Evolutionary conservation across 2,797 vertebrate species (phyloP), one percentile per base, ranked within the genome.

Genomic region (Pteronotus mesoamericanus): DNA sequence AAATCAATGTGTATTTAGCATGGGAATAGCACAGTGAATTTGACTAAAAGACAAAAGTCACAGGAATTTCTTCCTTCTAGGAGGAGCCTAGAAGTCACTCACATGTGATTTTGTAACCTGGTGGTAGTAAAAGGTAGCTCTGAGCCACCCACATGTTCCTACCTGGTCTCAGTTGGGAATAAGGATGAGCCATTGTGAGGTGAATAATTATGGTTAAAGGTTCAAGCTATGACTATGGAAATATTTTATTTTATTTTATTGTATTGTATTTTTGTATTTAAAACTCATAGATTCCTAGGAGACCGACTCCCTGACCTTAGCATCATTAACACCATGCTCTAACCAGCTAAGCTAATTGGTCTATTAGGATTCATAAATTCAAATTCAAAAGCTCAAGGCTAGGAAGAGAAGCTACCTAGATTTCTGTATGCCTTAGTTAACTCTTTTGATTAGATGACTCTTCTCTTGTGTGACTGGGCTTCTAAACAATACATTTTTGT

Each of bases 361-460:
- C 66, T 91, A 42, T 95, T 94, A 91, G 39, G 72, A 96, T 94
- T 97, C 89, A 93, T 86, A 86, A 94, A 94, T 29, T 55, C 88
- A 69, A 83, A 71, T 69, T 86, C n/a, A 75, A 83, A 95, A 95
- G n/a, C 68, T 44, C 24, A 64, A 66, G 29, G 42, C 64, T 86
- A 87, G 74, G 29, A 57, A 83, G 39, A 74, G 74, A 69, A 89
- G 22, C 39, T 61, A 39, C 55, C 64, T 75, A 57, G 21, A 51
- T 84, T 46, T 29, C 79, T 9, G 6, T 39, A 71, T 5, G n/a
- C 44, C 75, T 77, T 71, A 39, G 46, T 89, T 84, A 48, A 86
- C 22, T 91, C 96, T 14, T 14, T 83, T 86, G 59, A 69, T 75
- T 87, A 80, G 32, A 85, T 64, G 64, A 75, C 24, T 86, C 37